Conservation (phyloP, 2,113 vertebrate species). For the Callaeas wilsoni region DNA sequence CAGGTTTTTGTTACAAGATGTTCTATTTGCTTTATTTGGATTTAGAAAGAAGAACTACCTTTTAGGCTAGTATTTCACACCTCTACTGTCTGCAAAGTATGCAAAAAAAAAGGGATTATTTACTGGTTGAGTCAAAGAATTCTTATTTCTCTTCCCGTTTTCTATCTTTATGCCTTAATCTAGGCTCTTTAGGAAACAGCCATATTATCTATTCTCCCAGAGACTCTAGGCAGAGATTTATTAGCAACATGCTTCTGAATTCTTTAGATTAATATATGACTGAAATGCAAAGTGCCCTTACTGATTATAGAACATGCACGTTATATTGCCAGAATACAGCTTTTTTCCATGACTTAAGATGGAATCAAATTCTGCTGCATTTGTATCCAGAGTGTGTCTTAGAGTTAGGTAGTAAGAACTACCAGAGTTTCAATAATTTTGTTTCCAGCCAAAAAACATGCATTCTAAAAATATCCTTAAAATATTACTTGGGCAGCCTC, state of each 20-base stretch:
- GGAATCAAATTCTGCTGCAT: not conserved
- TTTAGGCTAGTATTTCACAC: not conserved
- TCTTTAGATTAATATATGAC: not conserved
- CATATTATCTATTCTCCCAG: not conserved
- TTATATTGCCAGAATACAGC: not conserved
- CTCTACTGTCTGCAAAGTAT: not conserved
- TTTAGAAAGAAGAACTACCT: not conserved
- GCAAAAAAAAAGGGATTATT: not conserved
- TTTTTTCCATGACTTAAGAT: not conserved
- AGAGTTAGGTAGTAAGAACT: not conserved
- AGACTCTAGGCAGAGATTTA: not conserved
- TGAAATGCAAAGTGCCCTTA: not conserved
- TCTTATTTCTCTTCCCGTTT: not conserved
- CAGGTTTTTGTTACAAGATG: not conserved
- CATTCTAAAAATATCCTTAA: conserved; percentile 22
- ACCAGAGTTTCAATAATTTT: not conserved
- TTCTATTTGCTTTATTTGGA: not conserved
- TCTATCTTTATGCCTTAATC: not conserved
- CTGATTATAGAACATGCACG: not conserved
- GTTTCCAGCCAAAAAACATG: not conserved
- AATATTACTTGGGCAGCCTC: conserved; percentile 8
- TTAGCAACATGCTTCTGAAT: not conserved
- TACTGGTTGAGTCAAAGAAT: not conserved
- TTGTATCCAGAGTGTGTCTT: not conserved
- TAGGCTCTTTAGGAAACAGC: not conserved